Conservation (phyloP, 2,113 vertebrate genomes). For the Gobiocypris rarus region DNA sequence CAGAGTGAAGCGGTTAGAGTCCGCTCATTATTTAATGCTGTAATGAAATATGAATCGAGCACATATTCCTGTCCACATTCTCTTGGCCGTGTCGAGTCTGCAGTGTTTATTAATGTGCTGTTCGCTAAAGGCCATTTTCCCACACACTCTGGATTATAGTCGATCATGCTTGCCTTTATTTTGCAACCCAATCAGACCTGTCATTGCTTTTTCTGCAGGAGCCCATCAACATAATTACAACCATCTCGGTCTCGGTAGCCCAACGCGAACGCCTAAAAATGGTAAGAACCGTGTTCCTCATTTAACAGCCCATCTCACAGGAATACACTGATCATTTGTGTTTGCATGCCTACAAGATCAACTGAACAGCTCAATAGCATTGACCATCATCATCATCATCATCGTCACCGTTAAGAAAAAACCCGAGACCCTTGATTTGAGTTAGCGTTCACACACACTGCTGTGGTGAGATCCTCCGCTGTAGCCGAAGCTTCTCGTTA, state of each 20-base stretch:
- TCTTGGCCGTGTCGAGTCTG: not conserved
- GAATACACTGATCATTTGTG: no score
- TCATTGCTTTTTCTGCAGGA: slow-evolving; percentile 85
- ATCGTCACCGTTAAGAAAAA: not conserved
- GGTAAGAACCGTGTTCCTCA: slow-evolving; percentile 80
- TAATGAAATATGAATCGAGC: not conserved
- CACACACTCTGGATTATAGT: slow-evolving; percentile 2
- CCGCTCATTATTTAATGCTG: not conserved
- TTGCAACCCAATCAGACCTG: slow-evolving; percentile 64
- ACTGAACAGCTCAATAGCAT: slow-evolving; percentile 4
- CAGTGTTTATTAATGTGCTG: not conserved
- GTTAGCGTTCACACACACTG: slow-evolving; percentile 15
- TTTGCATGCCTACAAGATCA: slow-evolving; percentile 22
- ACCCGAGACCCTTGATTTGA: slow-evolving; percentile 12
- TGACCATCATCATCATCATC: slow-evolving; percentile 25
- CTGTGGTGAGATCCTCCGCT: slow-evolving; percentile 31
- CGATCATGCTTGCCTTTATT: slow-evolving; percentile 39
- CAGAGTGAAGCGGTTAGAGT: no score
- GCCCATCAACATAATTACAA: slow-evolving; percentile 94
- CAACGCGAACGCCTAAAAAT: slow-evolving; percentile 92
- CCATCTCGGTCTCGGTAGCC: slow-evolving; percentile 91
- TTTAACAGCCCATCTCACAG: slow-evolving; percentile 25
- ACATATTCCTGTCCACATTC: not conserved
- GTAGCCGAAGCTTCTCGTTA: slow-evolving; percentile 52
- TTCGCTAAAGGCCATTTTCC: not conserved